These are phyloP conservation scores for Notothenia rossii DNA, from an alignment of 2,113 vertebrate genomes.

Conservation along the genomic window DNA sequence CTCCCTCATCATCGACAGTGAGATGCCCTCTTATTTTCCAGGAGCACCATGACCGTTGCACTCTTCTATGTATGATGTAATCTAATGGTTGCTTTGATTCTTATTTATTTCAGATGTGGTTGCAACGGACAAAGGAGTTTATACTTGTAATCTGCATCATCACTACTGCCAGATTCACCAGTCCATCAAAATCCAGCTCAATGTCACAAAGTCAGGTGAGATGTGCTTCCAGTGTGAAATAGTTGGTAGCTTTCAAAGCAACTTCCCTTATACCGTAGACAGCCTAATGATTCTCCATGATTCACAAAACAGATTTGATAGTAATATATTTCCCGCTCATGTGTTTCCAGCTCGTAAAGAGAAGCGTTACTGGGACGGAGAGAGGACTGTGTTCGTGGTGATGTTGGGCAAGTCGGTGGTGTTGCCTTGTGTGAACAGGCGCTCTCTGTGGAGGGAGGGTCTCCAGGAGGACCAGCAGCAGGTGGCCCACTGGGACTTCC, in stretches of 20 bases:
- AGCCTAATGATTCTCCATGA: background rate
- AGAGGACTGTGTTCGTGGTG: slow-evolving; percentile 88
- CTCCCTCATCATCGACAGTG: slow-evolving; percentile 89
- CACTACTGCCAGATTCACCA: slow-evolving; percentile 95
- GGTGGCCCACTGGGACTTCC: slow-evolving; percentile 96
- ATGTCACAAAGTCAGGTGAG: slow-evolving; percentile 89
- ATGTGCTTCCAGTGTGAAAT: too few relatives aligned
- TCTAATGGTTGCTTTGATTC: background rate
- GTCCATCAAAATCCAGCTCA: slow-evolving; percentile 88
- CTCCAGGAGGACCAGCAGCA: slow-evolving; percentile 93
- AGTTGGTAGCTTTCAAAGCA: too few relatives aligned
- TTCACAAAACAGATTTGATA: background rate
- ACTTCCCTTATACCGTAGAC: too few relatives aligned
- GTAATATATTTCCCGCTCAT: background rate
- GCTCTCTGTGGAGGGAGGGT: slow-evolving; percentile 91
- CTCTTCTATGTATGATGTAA: slow-evolving; percentile 22
- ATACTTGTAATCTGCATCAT: slow-evolving; percentile 95
- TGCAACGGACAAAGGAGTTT: slow-evolving; percentile 87
- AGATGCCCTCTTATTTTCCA: slow-evolving; percentile 16
- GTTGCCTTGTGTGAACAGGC: slow-evolving; percentile 90
- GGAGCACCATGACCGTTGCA: background rate
- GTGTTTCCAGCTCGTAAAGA: slow-evolving; percentile 81
- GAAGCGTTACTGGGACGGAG: slow-evolving; percentile 89
- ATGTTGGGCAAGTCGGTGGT: slow-evolving; percentile 84
- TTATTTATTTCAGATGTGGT: slow-evolving; percentile 77